Percentiles rank a stretch among this genome's conserved stretches.
Evolutionary conservation across 2,888 invertebrate genomes (phyloP).

Genomic region (Lamellibrachia columna): DNA sequence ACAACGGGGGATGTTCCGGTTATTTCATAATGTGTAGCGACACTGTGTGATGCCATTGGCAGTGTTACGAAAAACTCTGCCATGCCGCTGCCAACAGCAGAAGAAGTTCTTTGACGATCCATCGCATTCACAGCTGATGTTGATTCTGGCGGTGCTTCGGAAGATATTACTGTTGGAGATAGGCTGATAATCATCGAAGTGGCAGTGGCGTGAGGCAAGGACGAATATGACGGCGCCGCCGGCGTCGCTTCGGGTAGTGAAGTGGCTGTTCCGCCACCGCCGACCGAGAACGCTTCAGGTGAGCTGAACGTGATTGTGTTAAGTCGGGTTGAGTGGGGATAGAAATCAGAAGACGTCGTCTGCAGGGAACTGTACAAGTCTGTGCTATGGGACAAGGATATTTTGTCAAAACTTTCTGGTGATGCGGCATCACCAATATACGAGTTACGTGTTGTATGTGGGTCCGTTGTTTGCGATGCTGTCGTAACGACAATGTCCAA

Average conservation of each 20-base stretch:
- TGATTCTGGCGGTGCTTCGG: background rate
- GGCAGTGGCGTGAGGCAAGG: background rate
- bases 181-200: background rate
- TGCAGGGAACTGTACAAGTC: too few species aligned
- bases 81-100: background rate
- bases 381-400: too few species aligned
- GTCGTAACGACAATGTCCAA: background rate
- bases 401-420: too few species aligned
- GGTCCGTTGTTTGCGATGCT: background rate
- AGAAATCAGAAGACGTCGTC: background rate
- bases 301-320: background rate
- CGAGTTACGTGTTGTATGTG: background rate
- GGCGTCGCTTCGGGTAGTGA: background rate
- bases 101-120: background rate
- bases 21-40: background rate
- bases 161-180: background rate
- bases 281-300: background rate
- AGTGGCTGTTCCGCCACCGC: background rate
- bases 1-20: background rate
- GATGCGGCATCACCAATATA: too few species aligned
- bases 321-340: background rate
- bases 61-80: background rate
- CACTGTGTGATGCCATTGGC: background rate
- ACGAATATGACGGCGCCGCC: background rate
- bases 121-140: background rate